Evolutionary conservation across 64 coral and sea anemone genomes (phyloP), one percentile per base, ranked within the genome.

Genomic region (Orbicella faveolata): DNA sequence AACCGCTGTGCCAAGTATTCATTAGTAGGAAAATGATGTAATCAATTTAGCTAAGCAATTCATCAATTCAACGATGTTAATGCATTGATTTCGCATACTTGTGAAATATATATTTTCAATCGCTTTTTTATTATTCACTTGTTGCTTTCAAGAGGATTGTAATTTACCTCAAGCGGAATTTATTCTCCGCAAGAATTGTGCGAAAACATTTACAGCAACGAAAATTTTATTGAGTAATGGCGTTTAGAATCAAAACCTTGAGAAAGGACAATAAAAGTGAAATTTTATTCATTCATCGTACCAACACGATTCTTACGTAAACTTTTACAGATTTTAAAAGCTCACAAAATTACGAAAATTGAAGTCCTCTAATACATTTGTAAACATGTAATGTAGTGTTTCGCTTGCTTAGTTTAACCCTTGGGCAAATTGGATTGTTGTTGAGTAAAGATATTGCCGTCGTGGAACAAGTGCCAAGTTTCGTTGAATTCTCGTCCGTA

Each of bases 341-440:
- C 67, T 10, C 23, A 68, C 21, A 70, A 11, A 67, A 36, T 21
- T 48, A 36, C 35, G 8, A 68, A 83, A 66, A 34, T 15, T 63
- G 15, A 63, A 62, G 35, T 52, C 79, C 34, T 35, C n/a, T 62
- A 81, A 81, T 81, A 81, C 63, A 63, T 81, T 81, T 81, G 34
- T 36, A 18, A 34, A 13, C 26, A 17, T 81, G 14, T 81, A 63
- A 9, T 4, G 59, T 63, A 62, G 55, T 63, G 33, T 81, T 34
- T 48, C 44, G 44, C 21, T 59, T 23, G 67, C 67, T 70, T 7
- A 70, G n/a, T 26, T n/a, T 23, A n/a, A 70, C n/a, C 1, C 67
- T 33, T 59, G 25, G 25, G 9, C 67, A 70, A 70, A 26, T 23
- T 9, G 55, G 55, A 16, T 59, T 59, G 15, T 59, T 59, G 55